Percentiles rank a stretch among this genome's conserved stretches.
Evolutionary conservation across 2,113 vertebrate genomes (phyloP).

Genomic region (Dryoscopus gambensis): DNA sequence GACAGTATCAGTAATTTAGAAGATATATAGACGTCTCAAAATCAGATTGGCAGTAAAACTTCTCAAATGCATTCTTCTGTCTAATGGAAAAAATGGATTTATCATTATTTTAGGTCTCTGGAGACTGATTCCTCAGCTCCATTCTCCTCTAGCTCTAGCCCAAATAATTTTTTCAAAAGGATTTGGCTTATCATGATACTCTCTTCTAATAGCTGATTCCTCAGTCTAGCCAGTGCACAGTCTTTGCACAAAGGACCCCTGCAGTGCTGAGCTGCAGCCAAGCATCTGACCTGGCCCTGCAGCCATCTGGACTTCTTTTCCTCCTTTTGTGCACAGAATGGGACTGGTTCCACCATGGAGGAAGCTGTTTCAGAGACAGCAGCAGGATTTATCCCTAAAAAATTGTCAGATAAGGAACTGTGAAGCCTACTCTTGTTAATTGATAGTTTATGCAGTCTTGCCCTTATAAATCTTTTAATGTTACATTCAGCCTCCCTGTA

Average conservation of each 20-base stretch:
- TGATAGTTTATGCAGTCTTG: neutral
- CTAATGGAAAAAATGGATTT: neutral
- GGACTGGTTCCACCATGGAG: constrained; percentile 7
- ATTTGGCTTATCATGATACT: neutral
- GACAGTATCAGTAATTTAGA: neutral
- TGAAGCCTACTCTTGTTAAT: neutral
- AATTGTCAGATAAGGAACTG: neutral
- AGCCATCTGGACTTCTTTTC: constrained; percentile 57
- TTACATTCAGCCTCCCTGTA: constrained; percentile 81
- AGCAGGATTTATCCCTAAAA: neutral
- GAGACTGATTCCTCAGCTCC: neutral
- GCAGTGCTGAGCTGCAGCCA: constrained; percentile 42
- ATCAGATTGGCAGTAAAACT: neutral
- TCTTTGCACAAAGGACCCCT: constrained; percentile 2
- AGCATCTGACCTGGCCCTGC: constrained; percentile 1
- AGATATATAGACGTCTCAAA: neutral
- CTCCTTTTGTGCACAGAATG: constrained; percentile 49
- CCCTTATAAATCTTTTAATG: neutral
- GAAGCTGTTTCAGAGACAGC: neutral
- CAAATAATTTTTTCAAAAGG: neutral
- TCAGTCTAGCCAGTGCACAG: neutral
- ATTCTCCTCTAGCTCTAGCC: neutral
- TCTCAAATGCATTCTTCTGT: neutral
- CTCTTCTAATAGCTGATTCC: neutral
- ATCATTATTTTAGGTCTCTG: neutral